These are phyloP conservation scores for Oceanites oceanicus DNA, from an alignment of 2,113 vertebrate genomes.

Conservation along the genomic window DNA sequence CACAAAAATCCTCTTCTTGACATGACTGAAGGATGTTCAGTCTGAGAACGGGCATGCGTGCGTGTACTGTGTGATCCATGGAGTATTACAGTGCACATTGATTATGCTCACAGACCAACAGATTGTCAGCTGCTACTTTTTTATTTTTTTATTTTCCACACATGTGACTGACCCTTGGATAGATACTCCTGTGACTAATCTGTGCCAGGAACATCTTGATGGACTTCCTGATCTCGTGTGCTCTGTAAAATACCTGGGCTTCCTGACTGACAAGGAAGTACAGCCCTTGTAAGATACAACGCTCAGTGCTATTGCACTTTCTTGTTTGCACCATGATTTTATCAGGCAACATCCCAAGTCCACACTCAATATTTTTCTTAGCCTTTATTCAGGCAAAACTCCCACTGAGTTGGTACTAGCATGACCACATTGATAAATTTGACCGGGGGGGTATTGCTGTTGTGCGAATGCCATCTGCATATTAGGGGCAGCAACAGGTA, in stretches of 20 bases:
- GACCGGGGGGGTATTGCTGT: neutral
- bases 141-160: neutral
- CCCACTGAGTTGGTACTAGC: neutral
- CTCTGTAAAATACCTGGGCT: conserved; percentile 11
- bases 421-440: neutral
- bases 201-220: conserved; percentile 27
- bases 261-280: conserved; percentile 24
- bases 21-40: neutral
- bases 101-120: neutral
- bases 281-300: neutral
- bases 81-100: neutral
- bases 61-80: rapidly evolving
- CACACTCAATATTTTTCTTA: conserved; percentile 13
- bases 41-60: rapidly evolving
- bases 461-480: neutral
- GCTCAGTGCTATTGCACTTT: neutral
- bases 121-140: neutral
- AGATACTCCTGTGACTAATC: conserved; percentile 54
- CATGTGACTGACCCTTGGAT: conserved; percentile 56
- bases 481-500: neutral
- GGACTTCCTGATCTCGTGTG: conserved; percentile 41
- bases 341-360: neutral
- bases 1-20: neutral
- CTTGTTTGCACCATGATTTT: neutral
- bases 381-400: neutral